A percentile compares a stretch with the other conserved stretches of the same genome.
Evolutionary conservation across 2,113 vertebrate species (phyloP).

Genomic region (Sphyrna mokarran): DNA sequence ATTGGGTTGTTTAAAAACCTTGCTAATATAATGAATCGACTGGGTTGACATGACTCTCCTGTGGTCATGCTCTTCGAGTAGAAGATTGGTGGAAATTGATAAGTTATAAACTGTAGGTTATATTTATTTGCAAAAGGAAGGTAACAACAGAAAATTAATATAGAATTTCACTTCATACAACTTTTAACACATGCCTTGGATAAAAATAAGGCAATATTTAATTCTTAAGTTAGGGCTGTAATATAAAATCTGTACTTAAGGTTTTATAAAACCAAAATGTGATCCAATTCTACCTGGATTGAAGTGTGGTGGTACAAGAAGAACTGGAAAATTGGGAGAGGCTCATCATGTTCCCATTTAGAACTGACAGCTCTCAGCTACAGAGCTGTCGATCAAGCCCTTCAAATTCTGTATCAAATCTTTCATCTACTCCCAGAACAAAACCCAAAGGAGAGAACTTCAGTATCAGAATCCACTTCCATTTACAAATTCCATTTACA

Average conservation of each 20-base stretch:
- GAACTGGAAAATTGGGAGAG: background rate
- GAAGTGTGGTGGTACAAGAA: background rate
- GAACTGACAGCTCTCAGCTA: background rate
- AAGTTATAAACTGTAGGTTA: background rate
- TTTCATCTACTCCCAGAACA: background rate
- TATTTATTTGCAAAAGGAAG: background rate
- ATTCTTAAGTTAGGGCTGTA: background rate
- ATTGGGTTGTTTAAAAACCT: background rate
- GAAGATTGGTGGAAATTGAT: background rate
- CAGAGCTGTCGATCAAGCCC: too few relatives aligned
- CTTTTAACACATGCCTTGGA: background rate
- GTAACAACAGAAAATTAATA: background rate
- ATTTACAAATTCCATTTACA: background rate
- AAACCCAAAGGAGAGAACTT: background rate
- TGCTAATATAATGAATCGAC: background rate
- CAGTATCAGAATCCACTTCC: background rate
- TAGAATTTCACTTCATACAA: background rate
- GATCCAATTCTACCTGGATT: background rate
- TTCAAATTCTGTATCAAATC: background rate
- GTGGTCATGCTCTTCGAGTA: background rate
- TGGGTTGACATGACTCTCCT: too few relatives aligned
- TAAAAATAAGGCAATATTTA: background rate
- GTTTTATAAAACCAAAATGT: background rate
- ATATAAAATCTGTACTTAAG: too few relatives aligned
- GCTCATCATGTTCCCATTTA: background rate